Evolutionary conservation across 2,113 vertebrate genomes (phyloP), one percentile per base, ranked within the genome.

Genomic region (Oncorhynchus clarkii): DNA sequence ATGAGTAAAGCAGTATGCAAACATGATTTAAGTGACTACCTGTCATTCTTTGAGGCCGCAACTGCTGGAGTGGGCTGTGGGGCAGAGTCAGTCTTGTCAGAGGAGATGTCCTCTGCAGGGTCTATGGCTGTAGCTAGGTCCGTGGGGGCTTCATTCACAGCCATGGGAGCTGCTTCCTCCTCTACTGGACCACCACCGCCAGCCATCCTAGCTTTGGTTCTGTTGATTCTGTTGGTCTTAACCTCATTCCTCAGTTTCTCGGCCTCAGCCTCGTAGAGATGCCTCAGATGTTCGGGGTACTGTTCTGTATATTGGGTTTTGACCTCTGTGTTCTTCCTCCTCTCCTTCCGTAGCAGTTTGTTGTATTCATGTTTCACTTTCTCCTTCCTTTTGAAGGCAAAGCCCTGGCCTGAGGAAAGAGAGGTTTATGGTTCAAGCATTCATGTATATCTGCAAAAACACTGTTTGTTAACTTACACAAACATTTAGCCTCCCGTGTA

Each of bases 241-340:
- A 86, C 82, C 89, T 96, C 91, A n/a, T 90, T 83, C 69, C 84
- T 94, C 16, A 97, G 90, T 78, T 83, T 92, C 88, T 96, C 85
- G 7, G 95, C 95, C 82, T 99, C 97, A 0, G 96, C 97, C 76
- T 94, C 9, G 67, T 99, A 99, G 16, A 99, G 95, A 86, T 99
- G 97, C 67, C 90, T 95, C 82, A 99, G 89, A 73, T 99, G 96
- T 48, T 99, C 97, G 2, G 97, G 98, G 24, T 97, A 99, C 27
- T 90, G 84, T 1, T 97, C 95, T 1, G 80, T 88, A 73, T 95
- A 96, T 3, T 90, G 79, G 9, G 84, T 14, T 64, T 84, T 84
- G 13, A 81, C 76, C 0, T 82, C 79, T 0, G 82, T 67, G n/a
- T 34, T 78, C 27, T 48, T 80, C 39, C 89, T 91, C 73, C 72